These are phyloP conservation scores for Bombus balteatus DNA, from an alignment of 1,140 invertebrate species.

Conservation along the genomic window DNA sequence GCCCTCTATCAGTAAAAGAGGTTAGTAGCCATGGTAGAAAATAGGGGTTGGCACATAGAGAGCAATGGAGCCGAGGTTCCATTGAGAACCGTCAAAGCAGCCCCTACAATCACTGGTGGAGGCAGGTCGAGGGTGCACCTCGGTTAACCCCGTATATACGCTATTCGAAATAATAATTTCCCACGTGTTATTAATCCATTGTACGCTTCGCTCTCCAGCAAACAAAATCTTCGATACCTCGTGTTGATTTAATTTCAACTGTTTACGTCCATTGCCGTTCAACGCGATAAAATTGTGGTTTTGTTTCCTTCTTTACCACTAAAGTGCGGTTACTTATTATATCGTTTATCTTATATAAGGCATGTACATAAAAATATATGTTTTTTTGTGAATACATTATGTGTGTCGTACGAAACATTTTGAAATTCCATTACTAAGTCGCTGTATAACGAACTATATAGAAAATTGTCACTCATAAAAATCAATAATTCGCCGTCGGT, in stretches of 20 bases:
- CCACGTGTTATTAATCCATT: constrained; percentile 35
- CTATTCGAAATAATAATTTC: constrained; percentile 36
- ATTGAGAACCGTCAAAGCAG: constrained; percentile 41
- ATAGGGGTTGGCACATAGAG: constrained; percentile 23
- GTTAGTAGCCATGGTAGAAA: constrained; percentile 18
- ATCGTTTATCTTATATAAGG: no score
- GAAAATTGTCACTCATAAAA: no score
- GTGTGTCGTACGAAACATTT: no score
- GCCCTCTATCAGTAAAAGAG: background rate
- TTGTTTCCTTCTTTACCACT: background rate
- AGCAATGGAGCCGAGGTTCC: constrained; percentile 18
- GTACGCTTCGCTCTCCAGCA: background rate
- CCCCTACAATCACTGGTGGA: constrained; percentile 19
- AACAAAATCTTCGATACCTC: constrained; percentile 7
- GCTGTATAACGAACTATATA: background rate
- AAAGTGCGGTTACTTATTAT: background rate
- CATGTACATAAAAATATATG: no score
- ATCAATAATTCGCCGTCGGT: background rate
- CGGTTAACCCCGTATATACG: constrained; percentile 30
- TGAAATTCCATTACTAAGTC: background rate
- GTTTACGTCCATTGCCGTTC: background rate
- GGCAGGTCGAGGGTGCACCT: constrained; percentile 26
- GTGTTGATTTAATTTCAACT: background rate
- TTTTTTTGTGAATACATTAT: no score
- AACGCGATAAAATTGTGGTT: background rate